phyloP scores from a whole-genome alignment of 2,113 vertebrate species.

The Proteles cristata region DNA sequence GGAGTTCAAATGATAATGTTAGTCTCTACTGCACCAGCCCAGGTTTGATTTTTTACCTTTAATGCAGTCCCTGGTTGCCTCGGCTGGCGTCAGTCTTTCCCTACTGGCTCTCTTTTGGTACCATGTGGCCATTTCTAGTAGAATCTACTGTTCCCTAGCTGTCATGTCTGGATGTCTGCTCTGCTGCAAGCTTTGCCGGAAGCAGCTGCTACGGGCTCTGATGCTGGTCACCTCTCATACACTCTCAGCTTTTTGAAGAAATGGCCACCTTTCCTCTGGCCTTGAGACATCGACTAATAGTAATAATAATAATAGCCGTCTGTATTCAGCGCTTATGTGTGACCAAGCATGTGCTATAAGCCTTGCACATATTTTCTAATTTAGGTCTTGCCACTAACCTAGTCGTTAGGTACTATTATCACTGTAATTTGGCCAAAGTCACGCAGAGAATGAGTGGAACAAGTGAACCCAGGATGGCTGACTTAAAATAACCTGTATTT shows the following conservation, averaged over 20 bases:
- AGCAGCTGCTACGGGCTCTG: not conserved
- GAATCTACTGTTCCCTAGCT: not conserved
- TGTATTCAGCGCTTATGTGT: not conserved
- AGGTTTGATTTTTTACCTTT: not conserved
- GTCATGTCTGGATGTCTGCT: not conserved
- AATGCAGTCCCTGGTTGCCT: not conserved
- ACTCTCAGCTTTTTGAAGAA: not conserved
- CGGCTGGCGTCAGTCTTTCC: not conserved
- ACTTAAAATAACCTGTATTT: not conserved
- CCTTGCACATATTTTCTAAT: not conserved
- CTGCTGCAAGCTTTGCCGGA: not conserved
- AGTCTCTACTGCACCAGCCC: not conserved
- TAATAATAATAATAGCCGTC: not conserved
- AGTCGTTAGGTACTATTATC: not conserved
- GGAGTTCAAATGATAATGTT: conserved; percentile 3
- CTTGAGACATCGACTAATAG: not conserved
- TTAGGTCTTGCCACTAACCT: not conserved
- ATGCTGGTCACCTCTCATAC: not conserved
- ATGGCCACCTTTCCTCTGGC: not conserved
- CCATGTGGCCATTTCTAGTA: not conserved
- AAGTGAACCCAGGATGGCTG: not conserved
- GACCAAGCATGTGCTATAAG: not conserved
- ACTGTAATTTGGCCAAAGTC: not conserved
- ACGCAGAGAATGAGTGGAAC: not conserved
- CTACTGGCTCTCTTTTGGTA: not conserved